These are phyloP conservation scores for Dromococcyx pavoninus DNA, from an alignment of 2,797 vertebrate genomes.

Conservation along the genomic window DNA sequence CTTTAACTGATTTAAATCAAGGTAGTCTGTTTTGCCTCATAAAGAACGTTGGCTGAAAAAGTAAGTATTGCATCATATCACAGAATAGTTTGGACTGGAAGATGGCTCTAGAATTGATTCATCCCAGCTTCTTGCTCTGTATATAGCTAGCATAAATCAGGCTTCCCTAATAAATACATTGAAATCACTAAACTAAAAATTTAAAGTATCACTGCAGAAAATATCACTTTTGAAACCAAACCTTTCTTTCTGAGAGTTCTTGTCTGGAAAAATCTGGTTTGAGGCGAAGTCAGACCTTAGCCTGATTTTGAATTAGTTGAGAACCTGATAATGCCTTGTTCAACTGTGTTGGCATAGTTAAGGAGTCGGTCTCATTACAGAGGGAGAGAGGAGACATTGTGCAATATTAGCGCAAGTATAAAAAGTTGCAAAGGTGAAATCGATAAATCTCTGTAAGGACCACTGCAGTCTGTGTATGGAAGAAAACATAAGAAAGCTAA, in stretches of 20 bases:
- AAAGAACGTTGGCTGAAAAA: background rate
- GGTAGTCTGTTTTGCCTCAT: background rate
- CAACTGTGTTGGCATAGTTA: background rate
- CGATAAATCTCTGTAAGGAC: background rate
- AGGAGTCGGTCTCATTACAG: background rate
- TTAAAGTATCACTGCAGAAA: background rate
- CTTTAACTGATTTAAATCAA: background rate
- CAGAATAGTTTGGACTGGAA: background rate
- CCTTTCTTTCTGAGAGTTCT: background rate
- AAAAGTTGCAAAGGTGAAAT: background rate
- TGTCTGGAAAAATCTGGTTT: background rate
- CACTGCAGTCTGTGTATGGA: background rate
- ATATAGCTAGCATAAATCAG: background rate
- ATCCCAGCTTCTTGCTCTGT: background rate
- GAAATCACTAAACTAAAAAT: background rate
- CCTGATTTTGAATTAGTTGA: background rate
- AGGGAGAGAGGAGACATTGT: background rate
- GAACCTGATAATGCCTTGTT: background rate
- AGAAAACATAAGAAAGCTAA: background rate
- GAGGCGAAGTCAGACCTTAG: background rate
- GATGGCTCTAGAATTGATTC: background rate
- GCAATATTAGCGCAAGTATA: background rate
- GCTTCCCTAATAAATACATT: background rate
- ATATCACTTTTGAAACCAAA: background rate
- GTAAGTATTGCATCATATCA: background rate